A percentile compares a stretch with the other conserved stretches of the same genome.
Conservation (phyloP, 2,797 vertebrate genomes). For the Falco cherrug region DNA sequence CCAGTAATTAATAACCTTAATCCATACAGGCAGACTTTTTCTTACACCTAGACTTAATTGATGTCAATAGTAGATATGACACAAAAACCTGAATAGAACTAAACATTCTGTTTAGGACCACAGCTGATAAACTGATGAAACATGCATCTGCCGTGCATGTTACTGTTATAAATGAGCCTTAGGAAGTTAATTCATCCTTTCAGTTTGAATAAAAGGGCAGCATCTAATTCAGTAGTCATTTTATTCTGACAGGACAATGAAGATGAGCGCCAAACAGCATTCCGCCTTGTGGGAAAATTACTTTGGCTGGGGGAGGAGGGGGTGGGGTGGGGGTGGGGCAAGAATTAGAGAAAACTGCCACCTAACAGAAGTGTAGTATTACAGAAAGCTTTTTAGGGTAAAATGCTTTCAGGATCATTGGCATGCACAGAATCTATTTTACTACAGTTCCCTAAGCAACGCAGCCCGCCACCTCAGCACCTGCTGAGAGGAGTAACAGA, state of each 20-base stretch:
- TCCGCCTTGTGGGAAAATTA: background rate
- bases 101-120: background rate
- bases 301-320: too few relatives aligned
- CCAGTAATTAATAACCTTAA: background rate
- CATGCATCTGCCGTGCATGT: background rate
- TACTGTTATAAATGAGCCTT: conserved; percentile 8
- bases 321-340: too few relatives aligned
- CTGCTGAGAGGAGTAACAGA: too few relatives aligned
- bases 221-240: conserved; percentile 29
- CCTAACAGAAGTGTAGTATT: too few relatives aligned
- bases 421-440: too few relatives aligned
- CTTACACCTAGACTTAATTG: background rate
- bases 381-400: too few relatives aligned
- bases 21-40: background rate
- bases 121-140: background rate
- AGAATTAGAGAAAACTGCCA: too few relatives aligned
- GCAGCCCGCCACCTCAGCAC: too few relatives aligned
- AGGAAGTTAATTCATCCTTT: conserved; percentile 48
- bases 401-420: too few relatives aligned
- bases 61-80: background rate
- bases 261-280: background rate
- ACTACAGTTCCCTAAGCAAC: too few relatives aligned
- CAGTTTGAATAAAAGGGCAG: conserved; percentile 17
- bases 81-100: background rate
- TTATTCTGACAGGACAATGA: conserved; percentile 19